These are phyloP conservation scores for Mnemiopsis leidyi DNA, from an alignment of 37 sponge, comb jelly and placozoan species.

Conservation along the genomic window DNA sequence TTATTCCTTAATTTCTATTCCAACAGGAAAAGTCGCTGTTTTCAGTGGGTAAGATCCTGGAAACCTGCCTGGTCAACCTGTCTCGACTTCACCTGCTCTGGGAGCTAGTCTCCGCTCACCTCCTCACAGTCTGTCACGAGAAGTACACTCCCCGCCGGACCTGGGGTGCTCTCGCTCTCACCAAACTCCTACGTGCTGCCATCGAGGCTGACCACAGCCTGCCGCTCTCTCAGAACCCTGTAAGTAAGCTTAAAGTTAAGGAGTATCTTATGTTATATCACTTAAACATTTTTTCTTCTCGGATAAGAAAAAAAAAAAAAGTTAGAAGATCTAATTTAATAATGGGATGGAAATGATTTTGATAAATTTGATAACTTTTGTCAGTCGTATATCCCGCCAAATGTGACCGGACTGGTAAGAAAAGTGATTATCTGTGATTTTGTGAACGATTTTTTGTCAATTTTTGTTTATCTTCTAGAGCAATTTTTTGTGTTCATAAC, in stretches of 20 bases:
- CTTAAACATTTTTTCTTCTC: too few relatives aligned
- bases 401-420: constrained; percentile 14
- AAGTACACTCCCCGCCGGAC: not conserved
- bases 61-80: constrained; percentile 71
- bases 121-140: constrained; percentile 57
- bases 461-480: not conserved
- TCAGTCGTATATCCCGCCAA: not conserved
- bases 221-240: not conserved
- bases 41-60: constrained; percentile 74
- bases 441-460: constrained; percentile 71
- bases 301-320: too few relatives aligned
- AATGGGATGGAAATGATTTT: too few relatives aligned
- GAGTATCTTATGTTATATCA: too few relatives aligned
- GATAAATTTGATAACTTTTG: not conserved
- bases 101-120: constrained; percentile 73
- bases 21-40: constrained; percentile 76
- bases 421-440: constrained; percentile 61
- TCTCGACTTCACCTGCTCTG: constrained; percentile 71
- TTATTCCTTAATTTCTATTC: not conserved
- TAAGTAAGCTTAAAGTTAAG: not conserved
- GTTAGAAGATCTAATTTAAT: too few relatives aligned
- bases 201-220: constrained; percentile 12
- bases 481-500: not conserved
- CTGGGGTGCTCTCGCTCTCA: constrained; percentile 32
- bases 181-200: constrained; percentile 24